A percentile compares a stretch with the other conserved stretches of the same genome.
Evolutionary conservation across 2,113 vertebrate genomes (phyloP).

Genomic region (Cettia cetti): DNA sequence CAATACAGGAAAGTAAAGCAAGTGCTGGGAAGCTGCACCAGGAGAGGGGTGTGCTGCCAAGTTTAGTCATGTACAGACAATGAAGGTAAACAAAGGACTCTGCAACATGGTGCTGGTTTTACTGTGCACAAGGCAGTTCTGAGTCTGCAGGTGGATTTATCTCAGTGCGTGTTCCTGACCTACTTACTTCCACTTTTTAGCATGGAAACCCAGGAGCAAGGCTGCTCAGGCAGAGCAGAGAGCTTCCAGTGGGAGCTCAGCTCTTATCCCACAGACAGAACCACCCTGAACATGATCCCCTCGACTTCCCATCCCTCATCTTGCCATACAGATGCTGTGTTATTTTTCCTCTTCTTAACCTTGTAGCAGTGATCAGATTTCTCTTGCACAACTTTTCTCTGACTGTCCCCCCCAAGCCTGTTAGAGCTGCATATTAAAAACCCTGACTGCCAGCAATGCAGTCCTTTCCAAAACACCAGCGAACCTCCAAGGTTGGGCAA

Average conservation of each 20-base stretch:
- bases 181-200: slow-evolving; percentile 12
- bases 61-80: background rate
- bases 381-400: background rate
- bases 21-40: background rate
- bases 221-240: background rate
- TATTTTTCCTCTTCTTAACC: slow-evolving; percentile 2
- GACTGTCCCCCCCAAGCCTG: background rate
- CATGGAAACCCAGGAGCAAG: background rate
- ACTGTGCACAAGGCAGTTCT: background rate
- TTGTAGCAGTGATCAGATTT: background rate
- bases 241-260: background rate
- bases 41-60: background rate
- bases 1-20: background rate
- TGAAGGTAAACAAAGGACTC: background rate
- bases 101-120: background rate
- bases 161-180: background rate
- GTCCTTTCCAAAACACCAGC: background rate
- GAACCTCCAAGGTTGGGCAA: background rate
- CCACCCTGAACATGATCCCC: fast-evolving
- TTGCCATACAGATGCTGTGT: background rate
- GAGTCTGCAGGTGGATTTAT: background rate
- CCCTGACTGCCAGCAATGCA: background rate
- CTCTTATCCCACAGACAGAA: background rate
- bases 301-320: background rate
- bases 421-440: background rate